A percentile compares a stretch with the other conserved stretches of the same genome.
These are phyloP conservation scores for Chascanopsetta lugubris DNA, from an alignment of 2,113 vertebrate species.

Conservation along the genomic window DNA sequence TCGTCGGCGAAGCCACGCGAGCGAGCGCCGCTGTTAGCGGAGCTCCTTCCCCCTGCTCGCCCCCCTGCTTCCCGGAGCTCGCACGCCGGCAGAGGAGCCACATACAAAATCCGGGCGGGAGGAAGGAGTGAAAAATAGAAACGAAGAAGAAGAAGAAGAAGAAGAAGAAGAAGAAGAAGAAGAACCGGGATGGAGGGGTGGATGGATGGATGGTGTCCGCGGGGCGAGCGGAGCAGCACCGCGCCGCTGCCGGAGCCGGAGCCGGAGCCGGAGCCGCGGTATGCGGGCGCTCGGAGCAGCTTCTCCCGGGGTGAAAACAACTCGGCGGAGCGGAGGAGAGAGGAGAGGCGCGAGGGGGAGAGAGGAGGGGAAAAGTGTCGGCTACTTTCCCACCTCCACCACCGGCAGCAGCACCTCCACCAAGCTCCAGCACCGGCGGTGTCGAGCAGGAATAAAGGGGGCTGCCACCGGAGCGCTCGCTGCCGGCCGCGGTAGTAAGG, in stretches of 20 bases:
- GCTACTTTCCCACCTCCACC: conserved; percentile 78
- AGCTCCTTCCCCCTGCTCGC: background rate
- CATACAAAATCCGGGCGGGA: background rate
- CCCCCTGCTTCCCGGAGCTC: too few relatives aligned
- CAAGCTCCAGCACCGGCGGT: too few relatives aligned
- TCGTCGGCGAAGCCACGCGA: background rate
- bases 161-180: background rate
- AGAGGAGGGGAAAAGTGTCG: conserved; percentile 72
- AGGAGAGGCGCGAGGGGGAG: conserved; percentile 66
- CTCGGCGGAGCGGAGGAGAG: conserved; percentile 39
- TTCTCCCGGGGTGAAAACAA: conserved; percentile 31
- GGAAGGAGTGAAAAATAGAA: background rate
- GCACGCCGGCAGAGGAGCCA: background rate
- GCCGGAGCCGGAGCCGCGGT: too few relatives aligned
- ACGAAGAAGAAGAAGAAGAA: background rate
- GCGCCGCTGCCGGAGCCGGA: too few relatives aligned
- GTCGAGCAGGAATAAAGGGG: conserved; percentile 58
- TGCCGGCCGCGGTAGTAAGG: conserved; percentile 29
- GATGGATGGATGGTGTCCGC: too few relatives aligned
- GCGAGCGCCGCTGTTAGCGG: background rate
- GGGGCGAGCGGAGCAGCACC: background rate
- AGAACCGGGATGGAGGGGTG: too few relatives aligned
- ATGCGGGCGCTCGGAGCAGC: conserved; percentile 65
- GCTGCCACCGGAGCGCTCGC: conserved; percentile 60
- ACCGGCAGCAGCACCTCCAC: too few relatives aligned